Evolutionary conservation across 2,888 invertebrate genomes (phyloP).

Genomic region (Synergus umbraculus): DNA sequence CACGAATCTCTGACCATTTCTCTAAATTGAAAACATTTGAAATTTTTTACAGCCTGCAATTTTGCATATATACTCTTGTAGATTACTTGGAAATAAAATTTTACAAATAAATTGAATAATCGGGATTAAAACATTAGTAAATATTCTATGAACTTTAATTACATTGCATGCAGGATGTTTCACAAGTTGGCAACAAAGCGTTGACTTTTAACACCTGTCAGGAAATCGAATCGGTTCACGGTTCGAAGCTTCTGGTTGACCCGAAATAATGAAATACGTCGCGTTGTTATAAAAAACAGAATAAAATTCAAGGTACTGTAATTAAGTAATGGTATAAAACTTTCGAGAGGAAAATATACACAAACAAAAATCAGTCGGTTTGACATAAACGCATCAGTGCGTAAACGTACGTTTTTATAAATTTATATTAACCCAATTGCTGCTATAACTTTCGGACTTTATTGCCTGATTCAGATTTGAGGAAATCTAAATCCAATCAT

Average conservation of each 20-base stretch:
- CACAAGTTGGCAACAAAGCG: conserved; percentile 24
- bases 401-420: conserved; percentile 27
- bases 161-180: conserved; percentile 2
- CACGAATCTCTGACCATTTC: background rate
- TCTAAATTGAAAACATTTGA: no score
- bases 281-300: background rate
- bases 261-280: conserved; percentile 5
- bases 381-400: conserved; percentile 6
- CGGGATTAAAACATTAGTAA: background rate
- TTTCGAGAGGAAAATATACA: conserved; percentile 1
- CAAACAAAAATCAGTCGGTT: conserved; percentile 8
- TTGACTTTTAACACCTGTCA: conserved; percentile 24
- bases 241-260: conserved; percentile 34
- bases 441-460: conserved; percentile 20
- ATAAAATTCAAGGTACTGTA: conserved; percentile 19
- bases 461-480: background rate
- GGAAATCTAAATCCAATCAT: conserved; percentile 21
- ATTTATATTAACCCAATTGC: conserved; percentile 9
- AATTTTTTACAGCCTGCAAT: no score
- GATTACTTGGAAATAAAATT: no score
- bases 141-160: conserved; percentile 4
- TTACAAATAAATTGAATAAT: background rate
- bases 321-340: background rate
- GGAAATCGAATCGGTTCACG: conserved; percentile 31
- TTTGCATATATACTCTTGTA: no score